These are phyloP conservation scores for Cinclus mexicanus DNA, from an alignment of 2,113 vertebrate genomes.

Conservation along the genomic window DNA sequence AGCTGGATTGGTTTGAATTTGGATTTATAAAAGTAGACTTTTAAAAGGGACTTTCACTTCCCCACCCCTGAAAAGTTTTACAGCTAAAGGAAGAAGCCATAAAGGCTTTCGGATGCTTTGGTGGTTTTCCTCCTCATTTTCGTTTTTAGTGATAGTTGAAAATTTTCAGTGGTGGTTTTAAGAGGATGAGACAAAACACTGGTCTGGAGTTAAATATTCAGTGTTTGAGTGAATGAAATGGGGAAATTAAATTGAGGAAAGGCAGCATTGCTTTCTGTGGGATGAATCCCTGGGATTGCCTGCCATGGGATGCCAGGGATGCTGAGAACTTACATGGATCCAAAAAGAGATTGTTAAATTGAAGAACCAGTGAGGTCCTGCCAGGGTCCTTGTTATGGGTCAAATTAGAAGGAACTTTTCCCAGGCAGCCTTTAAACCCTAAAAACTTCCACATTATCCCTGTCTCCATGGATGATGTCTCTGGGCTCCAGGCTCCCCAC, in stretches of 20 bases:
- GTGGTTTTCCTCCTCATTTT: neutral
- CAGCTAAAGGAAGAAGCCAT: neutral
- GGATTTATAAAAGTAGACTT: neutral
- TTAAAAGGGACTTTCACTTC: neutral
- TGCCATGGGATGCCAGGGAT: neutral
- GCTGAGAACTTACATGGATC: neutral
- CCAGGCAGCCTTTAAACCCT: neutral
- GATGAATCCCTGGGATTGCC: neutral
- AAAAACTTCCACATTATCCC: fast-evolving
- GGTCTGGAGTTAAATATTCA: neutral
- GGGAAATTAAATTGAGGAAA: neutral
- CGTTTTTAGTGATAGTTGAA: neutral
- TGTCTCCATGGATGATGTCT: fast-evolving
- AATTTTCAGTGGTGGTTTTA: neutral
- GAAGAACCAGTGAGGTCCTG: neutral
- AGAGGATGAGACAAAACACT: neutral
- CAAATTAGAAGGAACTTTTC: neutral
- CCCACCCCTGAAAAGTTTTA: neutral
- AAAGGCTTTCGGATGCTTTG: neutral
- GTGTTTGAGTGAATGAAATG: neutral
- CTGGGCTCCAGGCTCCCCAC: neutral
- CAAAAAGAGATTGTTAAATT: neutral
- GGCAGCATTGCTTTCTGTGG: neutral
- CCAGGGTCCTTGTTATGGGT: neutral
- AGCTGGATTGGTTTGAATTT: neutral